A percentile compares a stretch with the other conserved stretches of the same genome.
These are phyloP conservation scores for Periophthalmus magnuspinnatus DNA, from an alignment of 2,797 vertebrate genomes.

Conservation along the genomic window DNA sequence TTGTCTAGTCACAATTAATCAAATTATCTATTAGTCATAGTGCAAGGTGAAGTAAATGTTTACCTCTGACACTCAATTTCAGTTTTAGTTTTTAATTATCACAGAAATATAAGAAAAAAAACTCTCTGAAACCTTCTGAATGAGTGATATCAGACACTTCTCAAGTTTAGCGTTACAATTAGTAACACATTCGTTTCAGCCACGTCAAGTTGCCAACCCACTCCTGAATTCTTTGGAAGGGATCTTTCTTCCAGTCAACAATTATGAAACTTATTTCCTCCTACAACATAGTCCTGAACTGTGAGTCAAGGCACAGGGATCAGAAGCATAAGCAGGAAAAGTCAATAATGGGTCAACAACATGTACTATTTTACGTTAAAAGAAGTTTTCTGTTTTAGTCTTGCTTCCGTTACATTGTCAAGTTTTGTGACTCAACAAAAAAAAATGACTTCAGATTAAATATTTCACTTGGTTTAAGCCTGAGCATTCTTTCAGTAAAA, in stretches of 20 bases:
- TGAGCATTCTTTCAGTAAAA: neutral
- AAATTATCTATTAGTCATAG: no score
- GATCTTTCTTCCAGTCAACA: neutral
- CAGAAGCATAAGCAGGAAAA: no score
- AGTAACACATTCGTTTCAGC: neutral
- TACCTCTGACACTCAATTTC: no score
- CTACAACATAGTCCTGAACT: neutral
- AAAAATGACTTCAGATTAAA: neutral
- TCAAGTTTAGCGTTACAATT: neutral
- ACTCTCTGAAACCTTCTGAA: neutral
- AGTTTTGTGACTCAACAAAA: neutral
- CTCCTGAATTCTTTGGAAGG: slow-evolving; percentile 24
- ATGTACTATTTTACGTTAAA: neutral
- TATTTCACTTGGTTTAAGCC: neutral
- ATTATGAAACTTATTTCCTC: slow-evolving; percentile 1
- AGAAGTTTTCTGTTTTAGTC: neutral
- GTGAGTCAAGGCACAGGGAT: neutral
- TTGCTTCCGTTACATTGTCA: neutral
- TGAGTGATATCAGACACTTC: neutral
- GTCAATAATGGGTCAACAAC: neutral
- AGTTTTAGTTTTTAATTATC: neutral
- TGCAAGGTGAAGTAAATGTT: no score
- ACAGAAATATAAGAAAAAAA: neutral
- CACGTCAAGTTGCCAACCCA: neutral
- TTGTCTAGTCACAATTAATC: no score